Evolutionary conservation across 2,797 vertebrate genomes (phyloP).

Genomic region (Chelmon rostratus): DNA sequence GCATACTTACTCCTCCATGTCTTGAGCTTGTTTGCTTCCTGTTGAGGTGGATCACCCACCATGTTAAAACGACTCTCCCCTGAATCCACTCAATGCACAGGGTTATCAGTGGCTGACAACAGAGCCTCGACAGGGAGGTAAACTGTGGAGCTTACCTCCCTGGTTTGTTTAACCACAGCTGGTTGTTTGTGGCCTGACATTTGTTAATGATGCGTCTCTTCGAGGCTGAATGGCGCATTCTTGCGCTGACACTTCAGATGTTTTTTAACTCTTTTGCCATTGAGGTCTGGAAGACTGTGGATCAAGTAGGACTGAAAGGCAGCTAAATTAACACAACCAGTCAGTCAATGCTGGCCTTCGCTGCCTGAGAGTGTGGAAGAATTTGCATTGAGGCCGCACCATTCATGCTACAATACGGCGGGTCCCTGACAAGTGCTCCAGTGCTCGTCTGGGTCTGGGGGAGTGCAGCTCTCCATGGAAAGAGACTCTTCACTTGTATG

Average conservation of each 20-base stretch:
- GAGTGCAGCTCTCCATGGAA: conserved; percentile 72
- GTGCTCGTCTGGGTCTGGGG: conserved; percentile 68
- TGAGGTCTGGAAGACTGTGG: conserved; percentile 73
- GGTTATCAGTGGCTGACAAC: conserved; percentile 72
- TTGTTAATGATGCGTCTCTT: conserved; percentile 73
- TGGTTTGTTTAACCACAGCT: conserved; percentile 69
- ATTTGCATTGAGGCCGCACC: conserved; percentile 81
- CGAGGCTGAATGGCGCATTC: conserved; percentile 78
- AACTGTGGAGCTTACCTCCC: conserved; percentile 63
- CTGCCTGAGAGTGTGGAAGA: conserved; percentile 80
- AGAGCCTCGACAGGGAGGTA: conserved; percentile 47
- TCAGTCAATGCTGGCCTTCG: conserved; percentile 81
- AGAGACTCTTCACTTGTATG: conserved; percentile 80
- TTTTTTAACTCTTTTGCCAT: conserved; percentile 75
- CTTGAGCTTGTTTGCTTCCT: conserved; percentile 68
- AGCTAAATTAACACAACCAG: conserved; percentile 84
- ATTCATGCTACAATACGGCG: conserved; percentile 80
- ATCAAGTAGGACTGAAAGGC: conserved; percentile 82
- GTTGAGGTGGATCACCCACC: conserved; percentile 75
- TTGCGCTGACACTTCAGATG: conserved; percentile 75
- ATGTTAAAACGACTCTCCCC: conserved; percentile 59
- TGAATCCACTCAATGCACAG: conserved; percentile 58
- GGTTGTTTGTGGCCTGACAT: conserved; percentile 75
- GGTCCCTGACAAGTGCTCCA: conserved; percentile 79
- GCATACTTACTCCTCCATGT: conserved; percentile 53